These are phyloP conservation scores for Athalia circularis DNA, from an alignment of 2,888 invertebrate genomes.

Conservation along the genomic window DNA sequence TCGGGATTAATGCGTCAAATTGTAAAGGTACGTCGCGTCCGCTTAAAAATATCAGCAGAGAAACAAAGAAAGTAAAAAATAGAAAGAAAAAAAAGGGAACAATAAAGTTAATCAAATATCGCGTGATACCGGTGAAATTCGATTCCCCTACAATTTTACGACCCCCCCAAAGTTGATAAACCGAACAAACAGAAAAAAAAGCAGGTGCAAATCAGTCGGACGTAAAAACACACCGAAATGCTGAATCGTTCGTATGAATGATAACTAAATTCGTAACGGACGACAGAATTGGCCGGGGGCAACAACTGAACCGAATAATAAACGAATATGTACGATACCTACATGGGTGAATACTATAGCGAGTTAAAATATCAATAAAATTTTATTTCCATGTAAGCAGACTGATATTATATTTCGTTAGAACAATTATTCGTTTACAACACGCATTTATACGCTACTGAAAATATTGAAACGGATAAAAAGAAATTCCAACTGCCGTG, in stretches of 20 bases:
- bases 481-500: background rate
- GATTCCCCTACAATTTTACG: too few relatives aligned
- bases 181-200: background rate
- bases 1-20: too few relatives aligned
- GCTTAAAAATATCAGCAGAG: too few relatives aligned
- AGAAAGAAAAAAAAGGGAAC: too few relatives aligned
- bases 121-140: too few relatives aligned
- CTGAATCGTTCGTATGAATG: background rate
- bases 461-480: background rate
- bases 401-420: background rate
- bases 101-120: too few relatives aligned
- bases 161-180: too few relatives aligned
- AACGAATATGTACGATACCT: background rate
- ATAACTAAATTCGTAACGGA: background rate
- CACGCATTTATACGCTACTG: background rate
- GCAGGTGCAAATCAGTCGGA: background rate
- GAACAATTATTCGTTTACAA: background rate
- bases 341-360: background rate
- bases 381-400: background rate
- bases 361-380: background rate
- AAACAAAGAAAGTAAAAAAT: too few relatives aligned
- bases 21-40: too few relatives aligned
- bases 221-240: background rate
- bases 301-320: background rate
- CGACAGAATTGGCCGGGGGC: background rate